phyloP scores from a whole-genome alignment of 2,113 vertebrate genomes.

The Cairina moschata region DNA sequence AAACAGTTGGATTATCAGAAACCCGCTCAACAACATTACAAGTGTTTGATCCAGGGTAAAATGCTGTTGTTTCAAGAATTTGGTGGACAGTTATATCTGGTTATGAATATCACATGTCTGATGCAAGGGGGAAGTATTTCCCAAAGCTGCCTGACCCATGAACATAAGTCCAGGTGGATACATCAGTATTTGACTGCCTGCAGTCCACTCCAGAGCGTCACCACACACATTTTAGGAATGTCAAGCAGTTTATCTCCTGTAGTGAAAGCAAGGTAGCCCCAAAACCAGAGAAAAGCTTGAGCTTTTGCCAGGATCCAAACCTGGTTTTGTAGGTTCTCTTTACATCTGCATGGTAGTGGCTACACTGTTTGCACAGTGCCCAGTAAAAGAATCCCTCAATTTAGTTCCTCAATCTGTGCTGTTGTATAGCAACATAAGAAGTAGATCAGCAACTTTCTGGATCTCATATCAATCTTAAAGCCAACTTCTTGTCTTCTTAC shows the following conservation, averaged over 20 bases:
- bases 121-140: background rate
- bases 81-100: background rate
- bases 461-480: background rate
- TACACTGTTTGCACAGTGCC: background rate
- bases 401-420: background rate
- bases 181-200: background rate
- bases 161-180: background rate
- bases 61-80: background rate
- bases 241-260: background rate
- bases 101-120: background rate
- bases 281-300: background rate
- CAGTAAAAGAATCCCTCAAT: background rate
- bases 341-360: fast-evolving
- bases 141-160: background rate
- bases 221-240: background rate
- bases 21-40: background rate
- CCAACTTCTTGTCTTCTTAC: background rate
- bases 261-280: background rate
- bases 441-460: background rate
- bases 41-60: background rate
- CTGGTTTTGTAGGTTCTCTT: background rate
- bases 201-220: background rate
- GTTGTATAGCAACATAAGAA: background rate
- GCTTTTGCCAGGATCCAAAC: background rate
- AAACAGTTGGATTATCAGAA: background rate